Evolutionary conservation across 2,113 vertebrate genomes (phyloP).

Genomic region (Gila orcuttii): DNA sequence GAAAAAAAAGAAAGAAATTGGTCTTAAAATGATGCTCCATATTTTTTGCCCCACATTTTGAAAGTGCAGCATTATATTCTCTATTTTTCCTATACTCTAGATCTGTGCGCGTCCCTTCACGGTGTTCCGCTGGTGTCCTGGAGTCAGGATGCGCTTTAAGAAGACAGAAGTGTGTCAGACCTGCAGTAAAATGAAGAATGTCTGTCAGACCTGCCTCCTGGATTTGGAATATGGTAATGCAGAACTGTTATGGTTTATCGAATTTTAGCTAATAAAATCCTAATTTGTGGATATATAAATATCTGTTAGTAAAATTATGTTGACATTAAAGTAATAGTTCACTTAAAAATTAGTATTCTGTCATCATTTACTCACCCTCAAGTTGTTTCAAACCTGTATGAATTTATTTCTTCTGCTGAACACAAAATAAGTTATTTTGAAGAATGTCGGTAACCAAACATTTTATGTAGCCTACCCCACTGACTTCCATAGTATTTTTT

Average conservation of each 20-base stretch:
- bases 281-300: neutral
- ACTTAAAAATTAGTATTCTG: too few species aligned
- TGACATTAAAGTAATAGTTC: neutral
- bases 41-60: neutral
- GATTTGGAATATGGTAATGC: conserved; percentile 95
- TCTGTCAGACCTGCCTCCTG: conserved; percentile 96
- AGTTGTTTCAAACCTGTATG: too few species aligned
- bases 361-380: too few species aligned
- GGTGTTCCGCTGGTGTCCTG: conserved; percentile 97
- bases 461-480: too few species aligned
- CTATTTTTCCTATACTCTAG: conserved; percentile 63
- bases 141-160: conserved; percentile 97
- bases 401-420: too few species aligned
- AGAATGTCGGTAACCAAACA: too few species aligned
- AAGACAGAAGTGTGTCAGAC: conserved; percentile 99
- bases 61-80: neutral
- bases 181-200: conserved; percentile 98
- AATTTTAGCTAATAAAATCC: neutral
- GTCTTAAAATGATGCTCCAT: neutral
- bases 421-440: too few species aligned
- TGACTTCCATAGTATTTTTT: too few species aligned
- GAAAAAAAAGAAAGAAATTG: neutral
- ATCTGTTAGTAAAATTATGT: neutral
- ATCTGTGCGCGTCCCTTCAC: conserved; percentile 98
- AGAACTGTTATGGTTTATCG: neutral